These are phyloP conservation scores for Harpalus rubripes DNA, from an alignment of 2,888 invertebrate genomes.

Conservation along the genomic window DNA sequence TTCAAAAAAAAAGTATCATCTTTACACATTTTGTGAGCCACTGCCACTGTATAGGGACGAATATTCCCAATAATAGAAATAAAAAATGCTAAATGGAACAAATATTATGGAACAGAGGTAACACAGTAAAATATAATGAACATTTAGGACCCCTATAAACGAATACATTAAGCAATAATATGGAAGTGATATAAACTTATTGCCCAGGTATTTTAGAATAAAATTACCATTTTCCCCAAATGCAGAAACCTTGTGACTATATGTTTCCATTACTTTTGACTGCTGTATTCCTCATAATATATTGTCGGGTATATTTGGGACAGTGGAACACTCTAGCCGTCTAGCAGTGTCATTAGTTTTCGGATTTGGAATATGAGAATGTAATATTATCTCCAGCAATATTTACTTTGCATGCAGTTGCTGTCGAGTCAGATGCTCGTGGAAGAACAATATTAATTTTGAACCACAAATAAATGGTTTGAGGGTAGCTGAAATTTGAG, in stretches of 20 bases:
- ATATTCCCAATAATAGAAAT: no score
- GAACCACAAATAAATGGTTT: background rate
- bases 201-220: background rate
- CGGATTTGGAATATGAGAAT: background rate
- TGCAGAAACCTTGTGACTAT: background rate
- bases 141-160: no score
- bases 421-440: background rate
- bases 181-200: no score
- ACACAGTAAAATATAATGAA: no score
- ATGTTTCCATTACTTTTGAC: background rate
- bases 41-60: no score
- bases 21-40: no score
- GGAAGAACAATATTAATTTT: background rate
- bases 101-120: no score
- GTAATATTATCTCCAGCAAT: constrained; percentile 25
- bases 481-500: background rate
- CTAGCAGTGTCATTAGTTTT: constrained; percentile 5
- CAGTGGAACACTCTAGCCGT: background rate
- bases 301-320: background rate
- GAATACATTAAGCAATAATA: no score
- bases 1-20: no score
- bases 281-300: background rate
- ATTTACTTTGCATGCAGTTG: constrained; percentile 3
- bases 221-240: background rate
- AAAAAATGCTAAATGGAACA: no score